phyloP scores from a whole-genome alignment of 2,113 vertebrate genomes.

The Origma solitaria region DNA sequence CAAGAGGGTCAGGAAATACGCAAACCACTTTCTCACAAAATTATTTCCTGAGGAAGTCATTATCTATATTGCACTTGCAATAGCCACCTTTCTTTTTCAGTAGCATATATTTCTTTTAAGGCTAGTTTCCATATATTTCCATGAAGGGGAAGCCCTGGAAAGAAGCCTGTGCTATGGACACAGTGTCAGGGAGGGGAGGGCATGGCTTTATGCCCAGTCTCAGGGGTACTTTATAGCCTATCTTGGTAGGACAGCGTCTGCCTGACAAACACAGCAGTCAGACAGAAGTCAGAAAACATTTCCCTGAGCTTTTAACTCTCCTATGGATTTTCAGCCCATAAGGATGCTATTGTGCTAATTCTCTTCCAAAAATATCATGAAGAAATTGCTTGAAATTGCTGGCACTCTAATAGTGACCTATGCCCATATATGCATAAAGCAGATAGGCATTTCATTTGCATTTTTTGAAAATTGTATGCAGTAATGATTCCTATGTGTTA shows the following conservation, averaged over 20 bases:
- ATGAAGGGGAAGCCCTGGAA: not conserved
- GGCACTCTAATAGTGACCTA: slow-evolving; percentile 29
- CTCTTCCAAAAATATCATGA: not conserved
- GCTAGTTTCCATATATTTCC: not conserved
- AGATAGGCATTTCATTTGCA: slow-evolving; percentile 40
- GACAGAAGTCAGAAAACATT: not conserved
- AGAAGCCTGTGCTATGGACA: not conserved
- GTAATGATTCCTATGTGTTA: slow-evolving; percentile 51
- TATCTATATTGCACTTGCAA: not conserved
- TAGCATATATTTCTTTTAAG: not conserved
- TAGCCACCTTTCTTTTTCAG: not conserved
- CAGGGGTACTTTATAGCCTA: not conserved
- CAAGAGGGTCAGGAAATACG: not conserved
- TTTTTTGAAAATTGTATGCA: not conserved
- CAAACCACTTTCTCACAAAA: not conserved
- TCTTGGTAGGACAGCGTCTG: not conserved
- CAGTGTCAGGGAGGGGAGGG: not conserved
- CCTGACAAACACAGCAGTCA: not conserved
- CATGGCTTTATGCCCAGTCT: not conserved
- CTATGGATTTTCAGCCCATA: not conserved
- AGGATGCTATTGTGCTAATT: slow-evolving; percentile 4
- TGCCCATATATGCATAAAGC: slow-evolving; percentile 16
- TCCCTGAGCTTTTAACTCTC: not conserved
- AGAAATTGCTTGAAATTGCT: slow-evolving; percentile 55
- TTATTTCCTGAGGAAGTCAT: not conserved